Percentiles rank a stretch among this genome's conserved stretches.
phyloP scores from a whole-genome alignment of 2,888 invertebrate genomes.

The Macroteleia sp. region DNA sequence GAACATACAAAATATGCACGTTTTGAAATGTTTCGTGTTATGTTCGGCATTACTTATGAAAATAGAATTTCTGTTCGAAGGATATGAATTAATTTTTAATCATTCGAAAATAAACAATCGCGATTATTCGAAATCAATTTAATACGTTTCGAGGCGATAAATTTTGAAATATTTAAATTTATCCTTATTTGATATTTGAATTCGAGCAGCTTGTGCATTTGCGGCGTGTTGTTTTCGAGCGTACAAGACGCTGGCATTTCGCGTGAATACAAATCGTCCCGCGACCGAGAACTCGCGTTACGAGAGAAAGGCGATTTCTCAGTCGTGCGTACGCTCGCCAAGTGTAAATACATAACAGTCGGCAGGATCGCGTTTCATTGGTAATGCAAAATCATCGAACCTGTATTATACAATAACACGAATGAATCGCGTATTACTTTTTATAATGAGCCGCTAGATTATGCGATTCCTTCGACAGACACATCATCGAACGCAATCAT shows the following conservation, averaged over 20 bases:
- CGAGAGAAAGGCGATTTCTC: slow-evolving; percentile 62
- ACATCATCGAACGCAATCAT: slow-evolving; percentile 1
- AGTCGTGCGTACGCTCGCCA: slow-evolving; percentile 41
- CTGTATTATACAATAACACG: slow-evolving; percentile 26
- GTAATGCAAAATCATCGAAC: slow-evolving; percentile 45
- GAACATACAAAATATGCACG: too few species aligned
- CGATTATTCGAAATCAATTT: too few species aligned
- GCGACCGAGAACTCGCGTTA: slow-evolving; percentile 51
- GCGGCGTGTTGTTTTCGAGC: slow-evolving; percentile 9
- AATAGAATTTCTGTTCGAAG: too few species aligned
- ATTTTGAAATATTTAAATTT: too few species aligned
- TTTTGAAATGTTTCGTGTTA: too few species aligned
- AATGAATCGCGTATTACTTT: slow-evolving; percentile 35
- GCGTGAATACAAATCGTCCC: slow-evolving; percentile 65
- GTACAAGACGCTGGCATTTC: slow-evolving; percentile 53
- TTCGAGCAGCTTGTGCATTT: slow-evolving; percentile 37
- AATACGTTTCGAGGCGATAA: too few species aligned
- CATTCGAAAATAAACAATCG: too few species aligned
- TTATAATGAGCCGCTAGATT: slow-evolving; percentile 4
- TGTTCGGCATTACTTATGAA: too few species aligned
- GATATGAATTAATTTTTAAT: too few species aligned
- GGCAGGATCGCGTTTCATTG: slow-evolving; percentile 37
- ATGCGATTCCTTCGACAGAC: background rate
- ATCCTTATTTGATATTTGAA: slow-evolving; percentile 8
- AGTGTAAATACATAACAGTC: slow-evolving; percentile 61